Percentiles rank a stretch among this genome's conserved stretches.
These are phyloP conservation scores for Stylophora pistillata DNA, from an alignment of 64 coral and sea anemone species.

Conservation along the genomic window DNA sequence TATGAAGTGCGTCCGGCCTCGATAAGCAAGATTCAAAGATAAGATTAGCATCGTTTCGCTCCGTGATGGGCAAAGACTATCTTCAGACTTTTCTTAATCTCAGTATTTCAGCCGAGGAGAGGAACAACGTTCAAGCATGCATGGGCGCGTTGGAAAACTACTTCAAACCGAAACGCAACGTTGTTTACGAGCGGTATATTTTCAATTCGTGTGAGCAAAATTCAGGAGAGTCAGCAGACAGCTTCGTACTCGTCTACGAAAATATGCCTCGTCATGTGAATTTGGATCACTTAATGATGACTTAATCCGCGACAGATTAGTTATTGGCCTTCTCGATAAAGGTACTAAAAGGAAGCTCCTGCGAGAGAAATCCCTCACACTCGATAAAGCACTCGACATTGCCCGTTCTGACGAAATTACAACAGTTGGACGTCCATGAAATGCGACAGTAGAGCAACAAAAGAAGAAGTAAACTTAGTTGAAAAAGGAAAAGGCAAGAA, in stretches of 20 bases:
- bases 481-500: not conserved
- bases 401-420: not conserved
- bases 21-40: slow-evolving; percentile 25
- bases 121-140: slow-evolving; percentile 13
- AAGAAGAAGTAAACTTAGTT: not conserved
- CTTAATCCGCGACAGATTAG: too few species aligned
- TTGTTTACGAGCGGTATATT: too few species aligned
- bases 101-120: slow-evolving; percentile 4
- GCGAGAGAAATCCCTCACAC: too few species aligned
- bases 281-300: too few species aligned
- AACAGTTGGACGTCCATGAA: not conserved
- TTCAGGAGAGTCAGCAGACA: too few species aligned
- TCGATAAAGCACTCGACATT: too few species aligned
- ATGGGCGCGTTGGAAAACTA: not conserved
- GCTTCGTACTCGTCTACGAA: too few species aligned
- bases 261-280: too few species aligned
- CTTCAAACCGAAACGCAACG: too few species aligned
- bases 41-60: slow-evolving; percentile 23
- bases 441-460: not conserved
- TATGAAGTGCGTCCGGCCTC: slow-evolving; percentile 33
- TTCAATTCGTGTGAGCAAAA: too few species aligned
- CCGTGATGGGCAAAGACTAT: slow-evolving; percentile 39
- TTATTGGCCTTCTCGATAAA: too few species aligned
- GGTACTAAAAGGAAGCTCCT: too few species aligned
- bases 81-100: slow-evolving; percentile 35